Percentiles rank a stretch among this genome's conserved stretches.
These are phyloP conservation scores for Anthopleura sola DNA, from an alignment of 64 coral and sea anemone species.

Conservation along the genomic window DNA sequence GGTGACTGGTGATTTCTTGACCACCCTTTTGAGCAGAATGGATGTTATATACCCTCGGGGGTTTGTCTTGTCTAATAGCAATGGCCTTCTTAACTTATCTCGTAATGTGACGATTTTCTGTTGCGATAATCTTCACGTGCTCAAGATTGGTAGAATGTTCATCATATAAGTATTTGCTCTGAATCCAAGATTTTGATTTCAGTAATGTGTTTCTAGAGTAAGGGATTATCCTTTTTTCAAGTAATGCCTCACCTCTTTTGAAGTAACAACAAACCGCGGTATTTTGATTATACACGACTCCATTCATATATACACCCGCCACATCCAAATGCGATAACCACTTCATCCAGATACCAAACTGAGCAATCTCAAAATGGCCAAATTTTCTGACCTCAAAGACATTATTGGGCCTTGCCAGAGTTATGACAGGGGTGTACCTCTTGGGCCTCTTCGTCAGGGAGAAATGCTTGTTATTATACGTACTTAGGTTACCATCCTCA, in stretches of 20 bases:
- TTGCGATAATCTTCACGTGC: too few species aligned
- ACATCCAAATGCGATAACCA: constrained; percentile 47
- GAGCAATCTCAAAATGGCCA: constrained; percentile 84
- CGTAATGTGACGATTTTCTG: too few species aligned
- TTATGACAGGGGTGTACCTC: constrained; percentile 71
- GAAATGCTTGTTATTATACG: constrained; percentile 37
- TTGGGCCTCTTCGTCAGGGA: constrained; percentile 4
- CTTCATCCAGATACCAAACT: constrained; percentile 83
- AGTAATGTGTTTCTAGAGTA: too few species aligned
- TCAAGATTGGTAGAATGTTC: too few species aligned
- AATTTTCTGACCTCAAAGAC: constrained; percentile 23
- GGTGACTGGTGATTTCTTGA: too few species aligned
- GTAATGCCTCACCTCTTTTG: constrained; percentile 48
- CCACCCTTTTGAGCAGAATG: too few species aligned
- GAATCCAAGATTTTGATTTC: too few species aligned
- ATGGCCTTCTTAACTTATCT: too few species aligned
- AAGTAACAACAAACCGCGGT: constrained; percentile 58
- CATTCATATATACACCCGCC: constrained; percentile 38
- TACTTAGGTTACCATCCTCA: constrained; percentile 73
- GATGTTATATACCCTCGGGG: too few species aligned
- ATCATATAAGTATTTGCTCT: too few species aligned
- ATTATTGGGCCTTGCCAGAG: constrained; percentile 62
- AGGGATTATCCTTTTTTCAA: too few species aligned
- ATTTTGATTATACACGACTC: constrained; percentile 32
- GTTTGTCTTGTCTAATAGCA: too few species aligned